Conservation (phyloP, 1,140 invertebrate species). For the Psilanteris sp. region DNA sequence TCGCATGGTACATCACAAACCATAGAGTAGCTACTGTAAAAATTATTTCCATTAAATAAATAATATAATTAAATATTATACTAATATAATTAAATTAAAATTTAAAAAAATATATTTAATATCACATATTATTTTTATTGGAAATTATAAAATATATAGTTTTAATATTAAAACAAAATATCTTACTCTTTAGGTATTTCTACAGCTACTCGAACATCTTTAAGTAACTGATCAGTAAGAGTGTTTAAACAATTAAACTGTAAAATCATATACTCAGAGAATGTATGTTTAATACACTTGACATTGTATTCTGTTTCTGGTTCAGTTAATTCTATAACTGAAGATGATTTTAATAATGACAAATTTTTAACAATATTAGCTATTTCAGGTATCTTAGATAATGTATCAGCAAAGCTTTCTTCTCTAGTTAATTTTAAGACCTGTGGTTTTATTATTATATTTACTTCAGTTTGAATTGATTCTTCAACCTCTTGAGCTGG, state of each 20-base stretch:
- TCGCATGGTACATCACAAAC: conserved; percentile 87
- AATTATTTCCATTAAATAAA: too few relatives aligned
- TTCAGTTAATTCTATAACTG: conserved; percentile 96
- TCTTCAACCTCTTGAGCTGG: conserved; percentile 73
- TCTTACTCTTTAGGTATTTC: conserved; percentile 86
- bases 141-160: too few relatives aligned
- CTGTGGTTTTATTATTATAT: conserved; percentile 68
- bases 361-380: conserved; percentile 77
- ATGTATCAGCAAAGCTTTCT: conserved; percentile 92
- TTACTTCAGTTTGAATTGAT: conserved; percentile 70
- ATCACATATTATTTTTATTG: too few relatives aligned
- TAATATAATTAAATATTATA: too few relatives aligned
- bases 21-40: conserved; percentile 84
- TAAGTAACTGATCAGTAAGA: conserved; percentile 95
- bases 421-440: conserved; percentile 85
- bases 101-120: too few relatives aligned
- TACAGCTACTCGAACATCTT: conserved; percentile 93
- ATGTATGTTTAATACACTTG: conserved; percentile 96
- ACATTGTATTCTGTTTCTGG: conserved; percentile 99
- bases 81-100: too few relatives aligned
- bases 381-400: conserved; percentile 84
- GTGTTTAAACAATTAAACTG: conserved; percentile 98
- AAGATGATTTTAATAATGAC: conserved; percentile 93
- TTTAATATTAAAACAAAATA: too few relatives aligned
- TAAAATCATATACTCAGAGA: conserved; percentile 90